Evolutionary conservation across 2,797 vertebrate species (phyloP), one percentile per base, ranked within the genome.

Genomic region (Tarsius wallacei): DNA sequence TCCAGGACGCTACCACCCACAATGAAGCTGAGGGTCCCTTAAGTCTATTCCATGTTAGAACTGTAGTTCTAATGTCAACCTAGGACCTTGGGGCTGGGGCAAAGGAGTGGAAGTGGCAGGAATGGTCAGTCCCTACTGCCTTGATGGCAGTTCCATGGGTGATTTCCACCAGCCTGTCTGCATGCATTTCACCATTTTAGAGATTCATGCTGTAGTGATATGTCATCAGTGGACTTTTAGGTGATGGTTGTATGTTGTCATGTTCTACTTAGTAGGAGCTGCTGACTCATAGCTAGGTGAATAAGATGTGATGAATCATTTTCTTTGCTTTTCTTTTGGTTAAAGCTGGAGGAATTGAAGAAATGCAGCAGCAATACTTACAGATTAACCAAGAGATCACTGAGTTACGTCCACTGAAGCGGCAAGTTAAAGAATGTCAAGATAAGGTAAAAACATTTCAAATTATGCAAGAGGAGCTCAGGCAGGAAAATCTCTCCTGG

Each of bases 261-360:
- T 90, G 13, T 80, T 49, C 49, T 91, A 42, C 42, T 42, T 81
- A 28, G 26, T 31, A 80, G 91, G n/a, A 94, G 24, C 36, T 76
- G 10, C 17, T 91, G 51, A 74, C 68, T 89, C 84, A 51, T 14
- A 81, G 88, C 59, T 96, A 5, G 42, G 42, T 42, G 31, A 77
- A 77, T 97, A 84, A 87, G 51, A 81, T 57, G 15, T 61, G 51
- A 82, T 88, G 6, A 96, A 64, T 97, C 22, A 95, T 57, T 21
- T 17, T 55, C 42, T 82, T 87, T 81, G 42, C 16, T 96, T 86
- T 97, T n/a, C 87, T 42, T 97, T 91, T 96, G 93, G 47, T 93
- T 94, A 42, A 97, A 99, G 99, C 98, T 99, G 85, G 99, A 99
- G 93, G 99, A 99, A 96, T 97, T 99, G 90, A 99, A 99, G 97